A percentile compares a stretch with the other conserved stretches of the same genome.
These are phyloP conservation scores for Gephyroberyx darwinii DNA, from an alignment of 2,797 vertebrate genomes.

Conservation along the genomic window DNA sequence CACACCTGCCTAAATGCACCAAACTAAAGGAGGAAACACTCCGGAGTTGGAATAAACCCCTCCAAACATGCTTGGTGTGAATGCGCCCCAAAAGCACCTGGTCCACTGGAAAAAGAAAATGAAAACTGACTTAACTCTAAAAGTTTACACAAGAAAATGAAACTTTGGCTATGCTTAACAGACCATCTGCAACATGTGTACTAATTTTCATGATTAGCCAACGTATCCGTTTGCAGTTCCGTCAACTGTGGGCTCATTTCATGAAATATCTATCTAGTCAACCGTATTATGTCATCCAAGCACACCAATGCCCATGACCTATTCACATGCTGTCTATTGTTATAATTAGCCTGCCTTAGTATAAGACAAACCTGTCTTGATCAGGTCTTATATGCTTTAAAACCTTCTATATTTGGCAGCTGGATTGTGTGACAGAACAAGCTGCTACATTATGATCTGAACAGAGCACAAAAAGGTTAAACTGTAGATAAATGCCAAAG, in stretches of 20 bases:
- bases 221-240: slow-evolving; percentile 41
- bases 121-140: slow-evolving; percentile 19
- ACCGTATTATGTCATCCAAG: too few species aligned
- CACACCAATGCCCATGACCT: too few species aligned
- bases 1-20: too few species aligned
- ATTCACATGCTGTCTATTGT: slow-evolving; percentile 6
- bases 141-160: slow-evolving; percentile 44
- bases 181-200: slow-evolving; percentile 54
- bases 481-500: slow-evolving; percentile 41
- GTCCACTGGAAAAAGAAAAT: slow-evolving; percentile 36
- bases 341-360: slow-evolving; percentile 41
- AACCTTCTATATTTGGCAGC: slow-evolving; percentile 22
- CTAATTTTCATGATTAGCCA: slow-evolving; percentile 41
- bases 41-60: too few species aligned
- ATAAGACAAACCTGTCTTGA: slow-evolving; percentile 25
- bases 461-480: slow-evolving; percentile 34
- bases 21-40: too few species aligned
- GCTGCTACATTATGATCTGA: slow-evolving; percentile 41
- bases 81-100: slow-evolving; percentile 34
- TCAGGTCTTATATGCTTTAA: slow-evolving; percentile 11
- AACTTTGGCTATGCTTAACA: slow-evolving; percentile 38
- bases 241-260: slow-evolving; percentile 25
- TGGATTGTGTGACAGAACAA: neutral
- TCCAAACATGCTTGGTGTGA: too few species aligned
- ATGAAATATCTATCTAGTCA: slow-evolving; percentile 22